Evolutionary conservation across 2,888 invertebrate genomes (phyloP).

Genomic region (Nemotelus nigrinus): DNA sequence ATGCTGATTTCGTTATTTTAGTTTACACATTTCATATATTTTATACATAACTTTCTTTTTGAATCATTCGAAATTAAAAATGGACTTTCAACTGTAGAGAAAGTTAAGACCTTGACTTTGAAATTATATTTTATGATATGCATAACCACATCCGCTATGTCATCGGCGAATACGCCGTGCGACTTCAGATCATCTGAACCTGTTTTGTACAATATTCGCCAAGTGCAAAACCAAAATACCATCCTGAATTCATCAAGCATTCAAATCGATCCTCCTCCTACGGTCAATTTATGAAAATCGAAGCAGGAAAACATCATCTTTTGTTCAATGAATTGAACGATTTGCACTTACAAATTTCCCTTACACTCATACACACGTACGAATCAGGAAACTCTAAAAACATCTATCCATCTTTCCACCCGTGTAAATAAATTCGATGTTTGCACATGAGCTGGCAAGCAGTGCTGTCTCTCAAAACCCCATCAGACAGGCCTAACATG

Average conservation of each 20-base stretch:
- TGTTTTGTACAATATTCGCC: constrained; percentile 10
- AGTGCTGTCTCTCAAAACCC: background rate
- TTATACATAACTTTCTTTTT: too few relatives aligned
- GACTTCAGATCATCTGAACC: background rate
- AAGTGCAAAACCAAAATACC: constrained; percentile 23
- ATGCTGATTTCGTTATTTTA: too few relatives aligned
- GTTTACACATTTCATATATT: too few relatives aligned
- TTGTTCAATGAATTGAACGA: constrained; percentile 11
- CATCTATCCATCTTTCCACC: constrained; percentile 6
- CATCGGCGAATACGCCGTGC: background rate
- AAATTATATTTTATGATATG: too few relatives aligned
- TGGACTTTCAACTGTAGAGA: too few relatives aligned
- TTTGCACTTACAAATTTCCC: constrained; percentile 22
- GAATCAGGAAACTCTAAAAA: constrained; percentile 28
- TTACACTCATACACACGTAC: constrained; percentile 7
- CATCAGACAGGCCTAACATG: constrained; percentile 18
- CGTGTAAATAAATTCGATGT: background rate
- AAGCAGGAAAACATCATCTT: constrained; percentile 30
- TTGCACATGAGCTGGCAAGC: constrained; percentile 15
- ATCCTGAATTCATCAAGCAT: constrained; percentile 3
- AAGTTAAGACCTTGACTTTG: too few relatives aligned
- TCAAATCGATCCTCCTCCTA: constrained; percentile 28
- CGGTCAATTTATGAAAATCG: constrained; percentile 5
- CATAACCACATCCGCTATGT: background rate
- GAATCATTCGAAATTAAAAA: too few relatives aligned